Evolutionary conservation across 2,888 invertebrate genomes (phyloP).

Genomic region (Lottia gigantea): DNA sequence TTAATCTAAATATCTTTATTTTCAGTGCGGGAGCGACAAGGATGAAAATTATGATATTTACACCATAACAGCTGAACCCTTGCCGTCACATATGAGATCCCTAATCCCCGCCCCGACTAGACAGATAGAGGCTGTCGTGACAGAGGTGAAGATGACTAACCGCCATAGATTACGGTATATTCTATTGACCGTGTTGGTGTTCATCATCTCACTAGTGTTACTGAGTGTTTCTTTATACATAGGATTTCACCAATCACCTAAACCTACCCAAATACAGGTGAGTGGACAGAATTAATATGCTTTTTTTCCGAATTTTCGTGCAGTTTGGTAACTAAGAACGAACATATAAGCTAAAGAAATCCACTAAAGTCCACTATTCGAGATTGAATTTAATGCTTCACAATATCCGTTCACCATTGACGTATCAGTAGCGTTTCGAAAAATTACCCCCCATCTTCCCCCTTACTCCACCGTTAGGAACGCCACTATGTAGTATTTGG

Average conservation of each 20-base stretch:
- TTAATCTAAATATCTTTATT: neutral
- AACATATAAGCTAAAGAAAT: too few species aligned
- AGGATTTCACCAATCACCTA: slow-evolving; percentile 3
- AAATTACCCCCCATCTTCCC: too few species aligned
- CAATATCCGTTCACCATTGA: too few species aligned
- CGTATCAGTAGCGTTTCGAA: too few species aligned
- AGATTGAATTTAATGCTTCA: too few species aligned
- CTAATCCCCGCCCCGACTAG: slow-evolving; percentile 17
- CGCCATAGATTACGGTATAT: slow-evolving; percentile 17
- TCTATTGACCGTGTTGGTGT: slow-evolving; percentile 11
- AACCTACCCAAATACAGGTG: too few species aligned
- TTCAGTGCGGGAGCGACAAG: neutral
- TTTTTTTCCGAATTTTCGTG: too few species aligned
- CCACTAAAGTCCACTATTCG: too few species aligned
- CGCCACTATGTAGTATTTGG: too few species aligned
- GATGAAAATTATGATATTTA: slow-evolving; percentile 16
- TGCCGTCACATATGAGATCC: slow-evolving; percentile 25
- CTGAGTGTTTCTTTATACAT: slow-evolving; percentile 18
- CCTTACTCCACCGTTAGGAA: too few species aligned
- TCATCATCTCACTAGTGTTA: slow-evolving; percentile 18
- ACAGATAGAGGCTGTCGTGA: slow-evolving; percentile 19
- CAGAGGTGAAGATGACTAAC: slow-evolving; percentile 11
- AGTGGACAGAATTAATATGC: too few species aligned
- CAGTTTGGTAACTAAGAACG: too few species aligned
- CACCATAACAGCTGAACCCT: slow-evolving; percentile 23